phyloP scores from a whole-genome alignment of 2,113 vertebrate genomes.

The Caloenas nicobarica region DNA sequence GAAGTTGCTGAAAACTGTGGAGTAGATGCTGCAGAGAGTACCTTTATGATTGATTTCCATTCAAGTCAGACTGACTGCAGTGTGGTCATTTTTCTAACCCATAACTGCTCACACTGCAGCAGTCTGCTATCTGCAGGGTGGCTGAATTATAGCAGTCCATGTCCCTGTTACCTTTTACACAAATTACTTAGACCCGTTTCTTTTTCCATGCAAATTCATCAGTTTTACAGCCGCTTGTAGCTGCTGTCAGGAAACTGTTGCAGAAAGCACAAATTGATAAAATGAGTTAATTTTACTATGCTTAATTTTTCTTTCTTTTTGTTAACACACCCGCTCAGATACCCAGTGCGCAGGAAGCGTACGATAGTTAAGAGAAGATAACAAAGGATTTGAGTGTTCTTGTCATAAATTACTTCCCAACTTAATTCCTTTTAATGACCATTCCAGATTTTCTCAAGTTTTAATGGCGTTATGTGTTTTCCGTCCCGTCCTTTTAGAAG shows the following conservation, averaged over 20 bases:
- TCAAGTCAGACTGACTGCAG: constrained; percentile 87
- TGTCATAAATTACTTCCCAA: constrained; percentile 72
- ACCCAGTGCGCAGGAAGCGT: constrained; percentile 62
- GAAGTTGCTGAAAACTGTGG: constrained; percentile 81
- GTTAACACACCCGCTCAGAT: constrained; percentile 55
- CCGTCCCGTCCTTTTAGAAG: constrained; percentile 60
- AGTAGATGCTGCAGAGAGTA: constrained; percentile 82
- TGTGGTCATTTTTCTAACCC: constrained; percentile 85
- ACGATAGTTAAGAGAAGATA: constrained; percentile 67
- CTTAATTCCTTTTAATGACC: constrained; percentile 70
- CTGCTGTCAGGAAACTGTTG: constrained; percentile 78
- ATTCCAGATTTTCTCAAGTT: constrained; percentile 72
- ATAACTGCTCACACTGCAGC: constrained; percentile 78
- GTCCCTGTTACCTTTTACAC: constrained; percentile 84
- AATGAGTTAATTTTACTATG: constrained; percentile 81
- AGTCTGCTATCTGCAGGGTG: constrained; percentile 78
- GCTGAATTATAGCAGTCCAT: constrained; percentile 84
- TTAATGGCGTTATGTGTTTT: constrained; percentile 52
- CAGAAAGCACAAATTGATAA: constrained; percentile 79
- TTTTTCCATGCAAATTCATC: constrained; percentile 88
- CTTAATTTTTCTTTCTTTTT: constrained; percentile 68
- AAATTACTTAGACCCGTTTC: constrained; percentile 87
- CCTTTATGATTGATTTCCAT: constrained; percentile 90
- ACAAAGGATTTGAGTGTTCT: constrained; percentile 71
- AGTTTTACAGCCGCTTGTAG: constrained; percentile 82